Conservation (phyloP, 2,113 vertebrate genomes). For the Pterophyllum scalare region DNA sequence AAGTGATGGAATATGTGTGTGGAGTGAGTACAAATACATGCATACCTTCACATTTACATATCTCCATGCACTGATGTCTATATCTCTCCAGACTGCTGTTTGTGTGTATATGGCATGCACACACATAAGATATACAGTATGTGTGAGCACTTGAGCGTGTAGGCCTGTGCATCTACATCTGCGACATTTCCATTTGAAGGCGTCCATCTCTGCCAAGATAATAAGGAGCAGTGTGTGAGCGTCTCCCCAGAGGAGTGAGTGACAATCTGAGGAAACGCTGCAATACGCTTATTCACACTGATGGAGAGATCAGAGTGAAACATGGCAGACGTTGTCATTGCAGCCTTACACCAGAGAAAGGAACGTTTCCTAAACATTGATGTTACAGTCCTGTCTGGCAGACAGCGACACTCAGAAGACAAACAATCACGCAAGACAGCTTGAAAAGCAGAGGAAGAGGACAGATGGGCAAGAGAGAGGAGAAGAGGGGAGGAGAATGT, state of each 20-base stretch:
- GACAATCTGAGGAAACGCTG: conserved; percentile 74
- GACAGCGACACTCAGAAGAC: conserved; percentile 49
- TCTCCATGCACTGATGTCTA: not conserved
- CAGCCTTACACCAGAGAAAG: conserved; percentile 73
- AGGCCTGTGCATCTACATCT: conserved; percentile 31
- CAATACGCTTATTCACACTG: conserved; percentile 76
- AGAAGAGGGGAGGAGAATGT: conserved; percentile 17
- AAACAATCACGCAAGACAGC: conserved; percentile 57
- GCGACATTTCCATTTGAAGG: conserved; percentile 69
- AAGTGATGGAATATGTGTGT: not conserved
- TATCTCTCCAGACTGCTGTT: conserved; percentile 11
- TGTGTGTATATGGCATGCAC: not conserved
- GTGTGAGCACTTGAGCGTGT: conserved; percentile 24
- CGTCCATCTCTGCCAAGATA: conserved; percentile 61
- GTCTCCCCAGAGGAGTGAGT: conserved; percentile 75
- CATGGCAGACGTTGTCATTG: conserved; percentile 77
- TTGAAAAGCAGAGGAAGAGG: conserved; percentile 13
- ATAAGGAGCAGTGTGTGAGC: conserved; percentile 60
- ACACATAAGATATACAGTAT: not conserved
- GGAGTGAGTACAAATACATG: not conserved
- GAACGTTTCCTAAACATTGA: conserved; percentile 58
- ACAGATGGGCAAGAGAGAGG: conserved; percentile 25
- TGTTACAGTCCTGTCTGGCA: conserved; percentile 60
- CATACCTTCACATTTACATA: conserved; percentile 3
- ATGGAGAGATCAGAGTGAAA: conserved; percentile 82